Evolutionary conservation across 2,113 vertebrate genomes (phyloP).

Genomic region (Pleuronectes platessa): DNA sequence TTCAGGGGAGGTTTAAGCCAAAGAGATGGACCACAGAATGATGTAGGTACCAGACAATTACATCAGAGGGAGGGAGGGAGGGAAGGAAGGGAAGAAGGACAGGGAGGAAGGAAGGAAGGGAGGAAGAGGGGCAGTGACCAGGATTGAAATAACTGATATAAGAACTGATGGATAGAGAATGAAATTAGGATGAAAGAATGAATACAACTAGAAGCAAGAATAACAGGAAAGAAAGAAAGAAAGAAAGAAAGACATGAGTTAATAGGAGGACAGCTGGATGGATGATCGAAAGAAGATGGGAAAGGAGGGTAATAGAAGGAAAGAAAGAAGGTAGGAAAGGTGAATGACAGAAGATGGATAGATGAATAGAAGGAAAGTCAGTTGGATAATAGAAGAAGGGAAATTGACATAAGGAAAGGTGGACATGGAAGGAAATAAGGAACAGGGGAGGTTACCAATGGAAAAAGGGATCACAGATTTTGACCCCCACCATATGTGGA

Average conservation of each 20-base stretch:
- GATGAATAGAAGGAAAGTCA: background rate
- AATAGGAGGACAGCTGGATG: background rate
- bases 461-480: too few relatives aligned
- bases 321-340: background rate
- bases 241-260: too few relatives aligned
- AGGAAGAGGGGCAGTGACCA: background rate
- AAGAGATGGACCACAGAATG: slow-evolving; percentile 16
- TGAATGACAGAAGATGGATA: too few relatives aligned
- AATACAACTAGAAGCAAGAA: too few relatives aligned
- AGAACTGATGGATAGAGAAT: too few relatives aligned
- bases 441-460: background rate
- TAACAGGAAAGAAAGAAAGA: too few relatives aligned
- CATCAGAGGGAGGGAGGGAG: background rate
- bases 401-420: background rate
- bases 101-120: background rate
- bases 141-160: too few relatives aligned
- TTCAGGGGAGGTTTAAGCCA: slow-evolving; percentile 4
- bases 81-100: background rate
- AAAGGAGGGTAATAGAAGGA: background rate
- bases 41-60: background rate
- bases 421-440: too few relatives aligned
- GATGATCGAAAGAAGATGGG: too few relatives aligned
- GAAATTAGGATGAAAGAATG: too few relatives aligned
- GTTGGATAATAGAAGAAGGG: background rate
- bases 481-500: background rate